Conservation (phyloP, 2,797 vertebrate species). For the Lemur catta region DNA sequence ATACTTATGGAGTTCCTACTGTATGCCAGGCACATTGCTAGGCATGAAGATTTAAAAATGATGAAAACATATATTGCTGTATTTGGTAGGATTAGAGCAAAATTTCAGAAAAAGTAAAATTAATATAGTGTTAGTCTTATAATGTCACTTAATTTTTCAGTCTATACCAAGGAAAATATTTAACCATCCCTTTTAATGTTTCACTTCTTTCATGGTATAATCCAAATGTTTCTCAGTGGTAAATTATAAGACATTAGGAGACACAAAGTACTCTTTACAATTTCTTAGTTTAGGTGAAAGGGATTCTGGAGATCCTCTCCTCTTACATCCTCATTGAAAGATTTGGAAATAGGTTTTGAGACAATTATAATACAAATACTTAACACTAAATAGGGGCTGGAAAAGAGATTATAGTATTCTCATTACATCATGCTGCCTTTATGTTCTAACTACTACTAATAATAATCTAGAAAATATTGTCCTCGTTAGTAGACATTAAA, state of each 20-base stretch:
- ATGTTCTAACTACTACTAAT: neutral
- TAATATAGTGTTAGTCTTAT: neutral
- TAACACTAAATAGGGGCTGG: neutral
- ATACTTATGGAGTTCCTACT: neutral
- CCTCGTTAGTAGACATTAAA: neutral
- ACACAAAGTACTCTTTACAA: neutral
- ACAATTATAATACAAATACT: neutral
- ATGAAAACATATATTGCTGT: neutral
- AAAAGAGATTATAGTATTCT: neutral
- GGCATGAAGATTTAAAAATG: neutral
- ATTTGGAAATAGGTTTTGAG: constrained; percentile 4
- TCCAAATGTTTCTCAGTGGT: neutral
- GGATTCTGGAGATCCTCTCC: neutral
- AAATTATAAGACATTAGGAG: neutral
- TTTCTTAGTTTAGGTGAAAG: constrained; percentile 8
- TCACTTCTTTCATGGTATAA: neutral
- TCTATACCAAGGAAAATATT: neutral
- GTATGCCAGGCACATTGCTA: neutral
- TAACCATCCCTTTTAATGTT: neutral
- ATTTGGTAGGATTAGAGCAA: neutral
- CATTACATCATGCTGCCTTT: neutral
- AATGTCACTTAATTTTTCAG: neutral
- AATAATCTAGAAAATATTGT: neutral
- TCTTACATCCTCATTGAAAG: neutral
- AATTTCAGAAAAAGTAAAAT: neutral